Evolutionary conservation across 2,888 invertebrate species (phyloP).

Genomic region (Zelleria hepariella): DNA sequence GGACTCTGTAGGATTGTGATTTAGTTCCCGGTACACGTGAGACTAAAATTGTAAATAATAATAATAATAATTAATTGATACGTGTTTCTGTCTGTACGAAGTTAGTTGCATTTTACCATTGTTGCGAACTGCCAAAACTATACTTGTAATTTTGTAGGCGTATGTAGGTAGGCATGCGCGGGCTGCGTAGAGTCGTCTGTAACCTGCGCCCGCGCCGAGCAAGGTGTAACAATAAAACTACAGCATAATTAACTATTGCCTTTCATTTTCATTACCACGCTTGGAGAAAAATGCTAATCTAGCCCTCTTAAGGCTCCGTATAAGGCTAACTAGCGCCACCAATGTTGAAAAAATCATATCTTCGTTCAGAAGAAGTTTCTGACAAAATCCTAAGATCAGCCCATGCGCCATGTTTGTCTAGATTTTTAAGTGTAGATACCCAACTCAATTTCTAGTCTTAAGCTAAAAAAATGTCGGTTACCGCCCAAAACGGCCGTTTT

Average conservation of each 20-base stretch:
- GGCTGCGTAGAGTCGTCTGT: constrained; percentile 22
- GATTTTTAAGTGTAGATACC: too few relatives aligned
- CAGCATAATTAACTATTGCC: constrained; percentile 50
- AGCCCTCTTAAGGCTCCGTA: too few relatives aligned
- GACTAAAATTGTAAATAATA: constrained; percentile 54
- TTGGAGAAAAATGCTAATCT: too few relatives aligned
- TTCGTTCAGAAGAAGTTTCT: too few relatives aligned
- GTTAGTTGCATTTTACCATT: constrained; percentile 69
- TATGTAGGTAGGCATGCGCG: constrained; percentile 21
- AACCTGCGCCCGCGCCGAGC: constrained; percentile 31
- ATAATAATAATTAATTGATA: constrained; percentile 51
- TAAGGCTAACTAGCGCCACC: too few relatives aligned
- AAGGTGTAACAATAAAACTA: constrained; percentile 63
- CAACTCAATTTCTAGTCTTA: too few relatives aligned
- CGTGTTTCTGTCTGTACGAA: constrained; percentile 49
- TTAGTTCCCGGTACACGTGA: constrained; percentile 28
- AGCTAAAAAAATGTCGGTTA: too few relatives aligned
- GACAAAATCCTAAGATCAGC: too few relatives aligned
- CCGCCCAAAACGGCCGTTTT: too few relatives aligned
- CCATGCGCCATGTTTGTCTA: too few relatives aligned
- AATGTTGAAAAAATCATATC: too few relatives aligned
- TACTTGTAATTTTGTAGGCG: constrained; percentile 6
- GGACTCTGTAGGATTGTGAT: constrained; percentile 26
- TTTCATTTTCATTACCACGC: not conserved
- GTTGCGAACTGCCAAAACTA: constrained; percentile 70